Base-by-base conservation (phyloP, 2,797 vertebrate species). In the Lepilemur ruficaudatus region DNA sequence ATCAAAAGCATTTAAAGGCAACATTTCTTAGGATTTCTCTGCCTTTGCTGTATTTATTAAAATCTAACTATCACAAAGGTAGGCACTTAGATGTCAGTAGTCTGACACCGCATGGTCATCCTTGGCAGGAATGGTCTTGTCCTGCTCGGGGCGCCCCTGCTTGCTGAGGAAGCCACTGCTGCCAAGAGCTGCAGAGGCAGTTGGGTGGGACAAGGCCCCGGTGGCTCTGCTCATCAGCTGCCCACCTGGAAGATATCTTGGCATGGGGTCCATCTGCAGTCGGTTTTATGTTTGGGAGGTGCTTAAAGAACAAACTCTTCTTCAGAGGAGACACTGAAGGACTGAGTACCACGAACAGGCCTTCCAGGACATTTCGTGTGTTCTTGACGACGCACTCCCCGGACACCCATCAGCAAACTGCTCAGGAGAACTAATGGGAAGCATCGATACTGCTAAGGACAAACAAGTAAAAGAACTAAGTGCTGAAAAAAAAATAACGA, bases 111-210 rank as follows among this genome's bases (percentile, higher is more conserved):
- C 41, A 6, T 2, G 46, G 32, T 28, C 3, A 61, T 84, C 46
- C 1, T 11, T 2, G 2, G 67, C 67, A 13, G 38, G 7, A 70
- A n/a, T 5, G 22, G 43, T 35, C 41, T 0, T 30, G 23, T 7
- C 17, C 28, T 12, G 17, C 41, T 20, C 9, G 5, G 1, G 9
- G 35, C 32, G 12, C 6, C 6, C 46, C 78, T 55, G 79, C 63
- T 43, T 0, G 13, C 20, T 48, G n/a, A 14, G 30, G 25, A 28
- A 52, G 32, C n/a, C 15, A n/a, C 28, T n/a, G 30, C 0, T 1
- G 32, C 20, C 38, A 4, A 14, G 17, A 59, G 67, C n/a, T 30
- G 18, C n/a, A 23, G 23, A 30, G 80, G 57, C 69, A 43, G 43
- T 18, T 41, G 28, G 32, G 57, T 7, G 1, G 52, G 32, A 35